Base-by-base conservation (phyloP, 1,140 invertebrate species). In the Neodiprion fabricii region DNA sequence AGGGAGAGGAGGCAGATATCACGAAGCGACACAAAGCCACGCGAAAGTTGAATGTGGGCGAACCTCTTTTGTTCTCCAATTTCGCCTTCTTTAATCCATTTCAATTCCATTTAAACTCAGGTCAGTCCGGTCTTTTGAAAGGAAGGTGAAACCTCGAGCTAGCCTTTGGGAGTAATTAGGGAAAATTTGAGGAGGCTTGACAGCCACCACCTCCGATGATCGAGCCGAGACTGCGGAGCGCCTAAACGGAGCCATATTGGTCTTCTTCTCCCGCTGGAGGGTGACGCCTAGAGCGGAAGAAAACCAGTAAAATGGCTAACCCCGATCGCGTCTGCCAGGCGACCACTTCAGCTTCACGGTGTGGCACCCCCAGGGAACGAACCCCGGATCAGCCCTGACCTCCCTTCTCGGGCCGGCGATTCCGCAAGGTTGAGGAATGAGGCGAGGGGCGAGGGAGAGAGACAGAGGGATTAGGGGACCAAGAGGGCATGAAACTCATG, bases 331-430 rank as follows among this genome's bases (percentile, higher is more conserved):
- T 61, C 53, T 12, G 53, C 11, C n/a, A 4, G 11, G 53, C 53
- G 53, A 61, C 53, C 53, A 61, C 53, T 61, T 61, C 53, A 61
- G 53, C 53, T 17, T 61, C n/a, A 61, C 53, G 53, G 53, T 61
- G 53, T 61, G 11, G 53, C 53, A 17, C 53, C 53, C 53, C 53
- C 53, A 61, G 53, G 53, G 53, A 61, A 61, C 53, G 53, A 61
- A 61, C 53, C 53, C 53, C 53, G 53, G 53, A 61, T 61, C 53
- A 61, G 53, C 3, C 53, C 53, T 61, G 53, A 61, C 53, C n/a
- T 17, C 53, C 53, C 53, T 61, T 12, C 53, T 61, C 53, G n/a
- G 53, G 11, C 53, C n/a, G 53, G 53, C 53, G 11, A 61, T 61
- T 17, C 53, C 53, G n/a, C 53, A 17, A 61, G n/a, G 11, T 17